These are phyloP conservation scores for Parnassius smintheus DNA, from an alignment of 2,888 invertebrate species.

Conservation along the genomic window DNA sequence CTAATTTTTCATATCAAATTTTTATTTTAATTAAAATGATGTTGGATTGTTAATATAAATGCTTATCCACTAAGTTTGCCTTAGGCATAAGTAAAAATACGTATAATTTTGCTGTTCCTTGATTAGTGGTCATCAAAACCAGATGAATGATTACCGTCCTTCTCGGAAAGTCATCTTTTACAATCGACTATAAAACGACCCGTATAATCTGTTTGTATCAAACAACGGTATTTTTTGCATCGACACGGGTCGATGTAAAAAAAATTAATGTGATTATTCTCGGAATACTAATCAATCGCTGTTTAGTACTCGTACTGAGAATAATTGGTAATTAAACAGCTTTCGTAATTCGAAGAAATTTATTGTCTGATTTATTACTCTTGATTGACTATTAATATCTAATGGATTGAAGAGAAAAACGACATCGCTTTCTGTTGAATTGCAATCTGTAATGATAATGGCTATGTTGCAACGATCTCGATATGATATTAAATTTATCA, in stretches of 20 bases:
- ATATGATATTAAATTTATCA: no score
- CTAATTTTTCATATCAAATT: no score
- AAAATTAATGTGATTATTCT: conserved; percentile 36
- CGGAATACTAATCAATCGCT: conserved; percentile 35
- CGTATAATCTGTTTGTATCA: conserved; percentile 12
- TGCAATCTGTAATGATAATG: no score
- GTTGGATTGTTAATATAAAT: no score
- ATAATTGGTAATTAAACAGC: conserved; percentile 22
- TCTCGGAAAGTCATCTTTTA: conserved; percentile 20
- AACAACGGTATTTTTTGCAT: conserved; percentile 11
- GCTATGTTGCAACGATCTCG: no score
- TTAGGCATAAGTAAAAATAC: no score
- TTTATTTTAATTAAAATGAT: no score
- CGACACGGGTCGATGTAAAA: conserved; percentile 30
- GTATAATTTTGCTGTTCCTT: no score
- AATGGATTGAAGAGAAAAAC: conserved; percentile 10
- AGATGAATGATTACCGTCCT: conserved; percentile 10
- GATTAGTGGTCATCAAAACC: not conserved
- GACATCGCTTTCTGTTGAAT: not conserved
- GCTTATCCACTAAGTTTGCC: no score
- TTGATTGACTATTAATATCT: conserved; percentile 12
- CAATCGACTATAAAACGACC: conserved; percentile 18
- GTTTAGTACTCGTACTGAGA: conserved; percentile 26
- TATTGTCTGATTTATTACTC: conserved; percentile 15
- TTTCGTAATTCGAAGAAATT: conserved; percentile 16